These are phyloP conservation scores for Pachymerium ferrugineum DNA, from an alignment of 2,888 invertebrate genomes.

Conservation along the genomic window DNA sequence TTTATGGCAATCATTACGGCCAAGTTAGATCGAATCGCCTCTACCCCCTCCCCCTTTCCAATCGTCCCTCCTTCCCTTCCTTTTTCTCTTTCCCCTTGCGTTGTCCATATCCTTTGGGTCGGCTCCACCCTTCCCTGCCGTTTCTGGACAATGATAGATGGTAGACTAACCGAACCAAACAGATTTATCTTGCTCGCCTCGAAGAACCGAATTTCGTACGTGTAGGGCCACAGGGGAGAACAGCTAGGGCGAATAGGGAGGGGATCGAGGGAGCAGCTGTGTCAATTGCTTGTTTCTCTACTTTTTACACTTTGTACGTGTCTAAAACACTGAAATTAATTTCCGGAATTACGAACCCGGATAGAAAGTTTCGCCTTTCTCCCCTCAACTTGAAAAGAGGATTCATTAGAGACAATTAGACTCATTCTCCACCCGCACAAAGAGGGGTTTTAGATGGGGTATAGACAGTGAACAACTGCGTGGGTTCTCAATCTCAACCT, in stretches of 20 bases:
- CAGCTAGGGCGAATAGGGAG: background rate
- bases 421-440: background rate
- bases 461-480: background rate
- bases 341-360: background rate
- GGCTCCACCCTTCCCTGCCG: background rate
- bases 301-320: background rate
- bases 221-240: slow-evolving; percentile 3
- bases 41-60: background rate
- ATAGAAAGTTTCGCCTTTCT: background rate
- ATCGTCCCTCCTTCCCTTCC: background rate
- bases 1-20: slow-evolving; percentile 13
- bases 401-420: background rate
- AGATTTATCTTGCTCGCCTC: slow-evolving; percentile 8
- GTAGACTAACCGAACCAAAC: background rate
- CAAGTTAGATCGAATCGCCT: background rate
- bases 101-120: background rate
- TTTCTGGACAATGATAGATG: slow-evolving; percentile 13
- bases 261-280: background rate
- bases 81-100: no score
- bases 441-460: background rate
- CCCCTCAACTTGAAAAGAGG: background rate
- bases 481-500: background rate
- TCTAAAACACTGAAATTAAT: slow-evolving; percentile 4
- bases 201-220: slow-evolving; percentile 8
- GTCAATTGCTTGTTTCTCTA: slow-evolving; percentile 8